Base-by-base conservation (phyloP, 1,140 invertebrate species). In the Teleopsis dalmanni region DNA sequence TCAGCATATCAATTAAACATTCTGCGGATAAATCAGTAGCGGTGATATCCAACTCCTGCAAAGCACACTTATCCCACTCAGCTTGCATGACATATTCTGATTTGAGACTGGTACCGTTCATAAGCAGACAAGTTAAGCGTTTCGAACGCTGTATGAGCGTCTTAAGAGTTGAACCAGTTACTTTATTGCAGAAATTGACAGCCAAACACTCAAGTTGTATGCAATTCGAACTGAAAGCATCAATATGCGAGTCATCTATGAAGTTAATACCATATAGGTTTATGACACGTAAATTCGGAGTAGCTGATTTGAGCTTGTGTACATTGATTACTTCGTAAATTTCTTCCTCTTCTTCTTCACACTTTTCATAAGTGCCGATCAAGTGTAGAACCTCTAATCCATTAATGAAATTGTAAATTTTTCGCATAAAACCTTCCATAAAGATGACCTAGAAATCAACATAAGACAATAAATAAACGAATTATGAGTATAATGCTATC, bases 361-460 rank as follows among this genome's bases (percentile, higher is more conserved):
- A 85, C 70, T 96, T 96, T 65, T 99, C 97, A 69, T 99, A 99
- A 0, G 96, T 99, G 18, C 96, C 97, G 65, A 99, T 94, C 19
- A 99, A 77, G 76, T 99, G 96, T 25, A 99, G 76, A 50, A 98
- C 91, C 54, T 99, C 93, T n/a, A 99, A 70, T 8, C 95, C 96
- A 53, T 98, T 98, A 60, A 99, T 96, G 65, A 98, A 99, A 67
- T 98, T 98, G 71, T 99, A 99, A 53, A 99, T 98, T 73, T 99
- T 96, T 50, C 97, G 76, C 93, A 99, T 98, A 68, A 99, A 99
- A n/a, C 96, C 97, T 73, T 99, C 97, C 87, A 99, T 95, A 72
- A 99, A 99, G 65, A 99, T 99, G 38, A 99, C n/a, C n/a, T n/a
- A n/a, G n/a, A n/a, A n/a, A n/a, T 96, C 35, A 9, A 8, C n/a